Evolutionary conservation across 2,113 vertebrate species (phyloP).

Genomic region (Acanthisitta chloris): DNA sequence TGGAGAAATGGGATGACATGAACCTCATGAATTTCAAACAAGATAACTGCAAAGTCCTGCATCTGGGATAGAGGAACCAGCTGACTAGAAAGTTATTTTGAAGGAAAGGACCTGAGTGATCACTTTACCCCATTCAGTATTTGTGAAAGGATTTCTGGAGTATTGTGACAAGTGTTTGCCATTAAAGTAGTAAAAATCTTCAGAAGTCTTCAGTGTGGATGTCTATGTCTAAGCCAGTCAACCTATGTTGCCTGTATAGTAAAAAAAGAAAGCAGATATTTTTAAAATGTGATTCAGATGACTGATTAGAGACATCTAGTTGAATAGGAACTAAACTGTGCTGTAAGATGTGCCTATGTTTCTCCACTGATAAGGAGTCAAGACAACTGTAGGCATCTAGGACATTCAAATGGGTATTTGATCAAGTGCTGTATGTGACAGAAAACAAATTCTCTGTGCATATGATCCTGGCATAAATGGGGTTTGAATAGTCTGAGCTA

Average conservation of each 20-base stretch:
- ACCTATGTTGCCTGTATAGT: neutral
- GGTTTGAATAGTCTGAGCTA: neutral
- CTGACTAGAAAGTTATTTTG: neutral
- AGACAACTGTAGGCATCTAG: neutral
- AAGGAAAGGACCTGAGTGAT: neutral
- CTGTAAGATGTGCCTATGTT: neutral
- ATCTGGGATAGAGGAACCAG: neutral
- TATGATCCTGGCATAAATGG: neutral
- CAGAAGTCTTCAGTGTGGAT: neutral
- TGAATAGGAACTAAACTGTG: neutral
- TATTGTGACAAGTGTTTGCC: neutral
- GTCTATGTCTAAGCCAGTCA: neutral
- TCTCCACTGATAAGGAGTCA: neutral
- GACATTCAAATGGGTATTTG: neutral
- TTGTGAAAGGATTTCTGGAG: neutral
- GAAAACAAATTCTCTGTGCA: neutral
- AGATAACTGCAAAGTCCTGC: neutral
- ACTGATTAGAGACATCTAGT: neutral
- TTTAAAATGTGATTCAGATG: neutral
- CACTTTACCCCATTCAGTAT: neutral
- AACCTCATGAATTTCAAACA: neutral
- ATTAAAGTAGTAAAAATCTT: neutral
- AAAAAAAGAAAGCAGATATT: neutral
- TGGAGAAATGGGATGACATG: neutral
- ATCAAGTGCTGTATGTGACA: neutral